Conservation (phyloP, 2,888 invertebrate genomes). For the Drosophila meridionalis region DNA sequence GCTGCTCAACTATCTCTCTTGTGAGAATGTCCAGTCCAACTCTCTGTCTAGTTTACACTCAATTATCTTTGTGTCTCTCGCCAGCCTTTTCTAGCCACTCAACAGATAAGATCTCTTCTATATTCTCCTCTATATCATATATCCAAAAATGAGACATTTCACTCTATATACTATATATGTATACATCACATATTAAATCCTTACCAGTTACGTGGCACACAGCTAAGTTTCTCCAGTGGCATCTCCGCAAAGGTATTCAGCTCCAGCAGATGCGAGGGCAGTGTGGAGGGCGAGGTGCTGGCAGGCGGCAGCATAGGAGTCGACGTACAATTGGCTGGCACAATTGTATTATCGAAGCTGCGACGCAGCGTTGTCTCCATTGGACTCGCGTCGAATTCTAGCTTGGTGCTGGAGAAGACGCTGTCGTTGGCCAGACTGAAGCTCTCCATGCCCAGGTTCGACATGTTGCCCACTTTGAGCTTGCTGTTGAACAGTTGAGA, state of each 20-base stretch:
- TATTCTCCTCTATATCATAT: not conserved
- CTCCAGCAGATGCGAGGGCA: conserved; percentile 79
- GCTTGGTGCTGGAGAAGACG: conserved; percentile 83
- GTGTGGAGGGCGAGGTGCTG: conserved; percentile 21
- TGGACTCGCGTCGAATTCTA: conserved; percentile 80
- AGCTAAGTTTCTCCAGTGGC: conserved; percentile 78
- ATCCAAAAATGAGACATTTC: not conserved
- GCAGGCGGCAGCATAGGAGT: conserved; percentile 24
- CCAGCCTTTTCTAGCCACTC: not conserved
- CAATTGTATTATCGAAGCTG: conserved; percentile 54
- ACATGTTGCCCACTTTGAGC: conserved; percentile 70
- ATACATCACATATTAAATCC: conserved; percentile 11
- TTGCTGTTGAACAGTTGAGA: conserved; percentile 74
- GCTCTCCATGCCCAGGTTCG: conserved; percentile 65
- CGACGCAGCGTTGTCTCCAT: conserved; percentile 58
- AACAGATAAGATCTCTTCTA: not conserved
- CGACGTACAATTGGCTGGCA: conserved; percentile 38
- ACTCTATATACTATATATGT: not conserved
- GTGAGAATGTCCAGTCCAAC: no score
- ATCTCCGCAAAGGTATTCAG: conserved; percentile 80
- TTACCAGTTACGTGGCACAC: conserved; percentile 79
- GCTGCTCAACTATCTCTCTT: no score
- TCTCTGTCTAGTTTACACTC: no score
- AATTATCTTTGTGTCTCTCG: no score
- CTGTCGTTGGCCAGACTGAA: conserved; percentile 74